Conservation (phyloP, 2,888 invertebrate genomes). For the Pinctada fucata region DNA sequence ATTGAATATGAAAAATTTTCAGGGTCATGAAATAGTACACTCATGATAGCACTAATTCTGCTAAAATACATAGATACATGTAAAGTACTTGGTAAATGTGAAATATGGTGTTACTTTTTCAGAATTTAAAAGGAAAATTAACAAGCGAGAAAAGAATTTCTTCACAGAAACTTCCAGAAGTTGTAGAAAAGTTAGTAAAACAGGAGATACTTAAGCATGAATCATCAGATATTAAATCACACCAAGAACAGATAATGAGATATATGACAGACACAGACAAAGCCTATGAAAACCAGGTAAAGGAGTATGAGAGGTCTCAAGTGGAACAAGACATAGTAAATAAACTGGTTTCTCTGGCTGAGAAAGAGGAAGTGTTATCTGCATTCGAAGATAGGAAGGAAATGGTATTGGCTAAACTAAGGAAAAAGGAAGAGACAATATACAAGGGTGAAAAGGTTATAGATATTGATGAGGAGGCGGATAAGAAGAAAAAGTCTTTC, state of each 20-base stretch:
- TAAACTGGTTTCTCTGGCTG: constrained; percentile 61
- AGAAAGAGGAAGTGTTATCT: constrained; percentile 67
- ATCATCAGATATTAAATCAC: constrained; percentile 46
- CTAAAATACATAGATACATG: too few species aligned
- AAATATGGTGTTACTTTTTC: too few species aligned
- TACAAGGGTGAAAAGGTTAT: neutral
- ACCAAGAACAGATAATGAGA: constrained; percentile 33
- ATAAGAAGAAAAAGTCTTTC: constrained; percentile 21
- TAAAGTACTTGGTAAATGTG: too few species aligned
- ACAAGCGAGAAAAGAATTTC: constrained; percentile 27
- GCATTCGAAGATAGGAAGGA: constrained; percentile 65
- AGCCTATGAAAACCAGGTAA: constrained; percentile 50
- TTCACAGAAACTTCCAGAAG: constrained; percentile 36
- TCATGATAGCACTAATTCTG: too few species aligned
- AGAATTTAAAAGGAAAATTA: constrained; percentile 14
- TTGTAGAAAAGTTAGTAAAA: constrained; percentile 45
- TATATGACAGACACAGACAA: constrained; percentile 52
- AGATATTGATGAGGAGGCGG: constrained; percentile 33
- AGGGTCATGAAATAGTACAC: too few species aligned
- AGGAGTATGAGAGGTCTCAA: constrained; percentile 39
- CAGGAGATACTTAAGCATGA: constrained; percentile 49
- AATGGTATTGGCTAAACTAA: constrained; percentile 51
- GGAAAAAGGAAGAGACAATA: constrained; percentile 17
- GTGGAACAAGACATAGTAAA: constrained; percentile 55
- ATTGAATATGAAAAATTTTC: too few species aligned